These are phyloP conservation scores for Coreius guichenoti DNA, from an alignment of 2,797 vertebrate genomes.

Conservation along the genomic window DNA sequence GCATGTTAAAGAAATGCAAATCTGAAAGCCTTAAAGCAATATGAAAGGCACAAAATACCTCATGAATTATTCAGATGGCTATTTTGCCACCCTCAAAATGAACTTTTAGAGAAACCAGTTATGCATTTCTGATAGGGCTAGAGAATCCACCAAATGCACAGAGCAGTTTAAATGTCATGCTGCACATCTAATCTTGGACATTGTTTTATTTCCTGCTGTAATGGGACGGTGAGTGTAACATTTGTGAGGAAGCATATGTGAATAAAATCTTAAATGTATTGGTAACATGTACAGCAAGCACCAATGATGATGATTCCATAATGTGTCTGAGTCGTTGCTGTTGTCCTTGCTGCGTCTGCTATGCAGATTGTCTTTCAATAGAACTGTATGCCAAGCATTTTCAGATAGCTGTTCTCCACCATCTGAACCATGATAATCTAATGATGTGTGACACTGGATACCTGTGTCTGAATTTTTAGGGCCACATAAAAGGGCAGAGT, in stretches of 20 bases:
- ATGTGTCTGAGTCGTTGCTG: slow-evolving; percentile 28
- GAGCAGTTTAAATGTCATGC: slow-evolving; percentile 52
- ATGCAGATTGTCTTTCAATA: slow-evolving; percentile 59
- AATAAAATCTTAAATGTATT: slow-evolving; percentile 21
- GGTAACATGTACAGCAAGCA: slow-evolving; percentile 13
- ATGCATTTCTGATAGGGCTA: slow-evolving; percentile 67
- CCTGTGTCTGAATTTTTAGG: slow-evolving; percentile 45
- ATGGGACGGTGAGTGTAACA: not conserved
- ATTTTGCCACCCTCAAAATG: slow-evolving; percentile 68
- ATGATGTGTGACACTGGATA: slow-evolving; percentile 56
- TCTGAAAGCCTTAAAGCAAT: slow-evolving; percentile 66
- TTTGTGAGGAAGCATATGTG: slow-evolving; percentile 40
- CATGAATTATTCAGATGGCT: slow-evolving; percentile 69
- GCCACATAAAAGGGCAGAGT: slow-evolving; percentile 41
- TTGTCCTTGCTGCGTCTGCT: slow-evolving; percentile 50
- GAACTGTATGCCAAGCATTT: slow-evolving; percentile 42
- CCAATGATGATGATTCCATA: slow-evolving; percentile 12
- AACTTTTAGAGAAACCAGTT: slow-evolving; percentile 68
- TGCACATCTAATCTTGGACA: slow-evolving; percentile 49
- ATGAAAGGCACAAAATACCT: slow-evolving; percentile 66
- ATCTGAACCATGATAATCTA: slow-evolving; percentile 51
- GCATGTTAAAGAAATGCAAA: slow-evolving; percentile 66
- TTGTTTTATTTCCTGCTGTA: slow-evolving; percentile 46
- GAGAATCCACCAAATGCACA: slow-evolving; percentile 55
- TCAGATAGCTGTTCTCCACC: slow-evolving; percentile 43